These are phyloP conservation scores for Neogale vison DNA, from an alignment of 2,113 vertebrate species.

Conservation along the genomic window DNA sequence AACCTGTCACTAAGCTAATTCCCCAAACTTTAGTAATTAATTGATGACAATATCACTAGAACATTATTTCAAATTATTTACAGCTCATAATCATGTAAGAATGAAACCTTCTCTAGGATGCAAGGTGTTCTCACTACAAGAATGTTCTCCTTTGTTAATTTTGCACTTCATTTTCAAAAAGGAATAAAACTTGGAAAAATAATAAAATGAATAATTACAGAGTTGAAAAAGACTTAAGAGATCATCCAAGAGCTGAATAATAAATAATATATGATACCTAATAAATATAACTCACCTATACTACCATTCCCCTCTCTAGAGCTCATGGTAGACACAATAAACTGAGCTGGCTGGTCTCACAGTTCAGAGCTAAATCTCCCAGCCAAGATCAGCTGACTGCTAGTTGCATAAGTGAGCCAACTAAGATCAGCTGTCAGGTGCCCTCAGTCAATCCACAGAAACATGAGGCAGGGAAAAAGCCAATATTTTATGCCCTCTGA, in stretches of 20 bases:
- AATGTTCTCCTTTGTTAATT: background rate
- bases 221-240: background rate
- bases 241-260: background rate
- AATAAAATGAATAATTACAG: background rate
- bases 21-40: slow-evolving; percentile 47
- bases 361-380: background rate
- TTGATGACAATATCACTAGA: slow-evolving; percentile 10
- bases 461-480: background rate
- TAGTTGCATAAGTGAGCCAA: background rate
- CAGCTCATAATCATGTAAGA: background rate
- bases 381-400: background rate
- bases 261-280: background rate
- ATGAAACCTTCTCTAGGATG: background rate
- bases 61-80: background rate
- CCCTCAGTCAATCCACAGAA: background rate
- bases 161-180: background rate
- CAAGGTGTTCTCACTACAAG: background rate
- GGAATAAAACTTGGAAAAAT: background rate
- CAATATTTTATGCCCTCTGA: background rate
- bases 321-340: background rate
- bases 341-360: background rate
- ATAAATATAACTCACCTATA: background rate
- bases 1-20: slow-evolving; percentile 36
- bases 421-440: background rate
- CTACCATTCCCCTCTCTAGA: background rate